A percentile compares a stretch with the other conserved stretches of the same genome.
These are phyloP conservation scores for Sphaeramia orbicularis DNA, from an alignment of 2,797 vertebrate species.

Conservation along the genomic window DNA sequence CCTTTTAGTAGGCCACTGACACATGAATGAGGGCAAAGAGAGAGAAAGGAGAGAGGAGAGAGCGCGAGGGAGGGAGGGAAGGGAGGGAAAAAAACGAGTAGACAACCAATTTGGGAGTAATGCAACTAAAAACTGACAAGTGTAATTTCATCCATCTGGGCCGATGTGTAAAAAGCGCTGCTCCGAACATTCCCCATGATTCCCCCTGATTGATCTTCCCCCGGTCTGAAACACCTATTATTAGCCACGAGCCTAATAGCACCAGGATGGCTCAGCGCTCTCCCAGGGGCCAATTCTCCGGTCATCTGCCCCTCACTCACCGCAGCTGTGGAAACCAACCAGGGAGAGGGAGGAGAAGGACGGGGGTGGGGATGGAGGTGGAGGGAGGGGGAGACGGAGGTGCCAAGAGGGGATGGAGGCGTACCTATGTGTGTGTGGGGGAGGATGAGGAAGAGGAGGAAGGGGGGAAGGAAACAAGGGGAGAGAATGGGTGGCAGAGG, in stretches of 20 bases:
- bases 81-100: constrained; percentile 72
- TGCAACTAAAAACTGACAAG: constrained; percentile 92
- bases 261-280: constrained; percentile 89
- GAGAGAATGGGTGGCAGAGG: not conserved
- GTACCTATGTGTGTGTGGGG: constrained; percentile 50
- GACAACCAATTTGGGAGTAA: constrained; percentile 91
- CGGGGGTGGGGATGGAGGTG: constrained; percentile 12
- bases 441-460: not conserved
- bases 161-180: constrained; percentile 90
- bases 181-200: constrained; percentile 89
- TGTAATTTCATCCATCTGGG: constrained; percentile 91
- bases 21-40: constrained; percentile 82
- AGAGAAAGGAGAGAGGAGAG: constrained; percentile 55
- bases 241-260: constrained; percentile 92
- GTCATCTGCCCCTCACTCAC: constrained; percentile 89
- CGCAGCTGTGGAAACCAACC: constrained; percentile 89
- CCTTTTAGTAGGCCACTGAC: constrained; percentile 89
- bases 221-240: constrained; percentile 91
- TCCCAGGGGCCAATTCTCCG: constrained; percentile 90
- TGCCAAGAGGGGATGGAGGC: constrained; percentile 69
- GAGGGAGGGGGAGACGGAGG: constrained; percentile 49
- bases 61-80: constrained; percentile 32
- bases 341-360: constrained; percentile 63
- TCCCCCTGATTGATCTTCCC: constrained; percentile 91
- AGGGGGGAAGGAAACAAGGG: constrained; percentile 17